These are phyloP conservation scores for Megatriorchis doriae DNA, from an alignment of 2,113 vertebrate species.

Conservation along the genomic window DNA sequence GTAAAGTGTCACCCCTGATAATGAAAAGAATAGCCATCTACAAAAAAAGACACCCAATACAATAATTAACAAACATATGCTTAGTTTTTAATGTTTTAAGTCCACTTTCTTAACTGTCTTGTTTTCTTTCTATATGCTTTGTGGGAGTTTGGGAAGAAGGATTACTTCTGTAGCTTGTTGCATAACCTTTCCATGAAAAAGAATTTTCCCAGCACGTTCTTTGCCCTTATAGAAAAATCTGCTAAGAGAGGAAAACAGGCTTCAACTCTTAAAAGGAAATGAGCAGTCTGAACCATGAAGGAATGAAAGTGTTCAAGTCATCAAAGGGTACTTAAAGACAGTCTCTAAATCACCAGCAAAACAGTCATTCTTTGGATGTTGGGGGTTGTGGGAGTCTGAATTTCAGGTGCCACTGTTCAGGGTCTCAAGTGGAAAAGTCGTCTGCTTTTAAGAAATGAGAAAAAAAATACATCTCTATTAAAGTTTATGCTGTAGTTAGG, in stretches of 20 bases:
- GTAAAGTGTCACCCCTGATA: not conserved
- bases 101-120: not conserved
- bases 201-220: not conserved
- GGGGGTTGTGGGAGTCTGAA: not conserved
- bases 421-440: not conserved
- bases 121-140: not conserved
- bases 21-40: not conserved
- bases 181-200: not conserved
- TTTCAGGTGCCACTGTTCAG: not conserved
- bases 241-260: not conserved
- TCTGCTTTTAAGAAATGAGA: not conserved
- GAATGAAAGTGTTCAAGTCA: not conserved
- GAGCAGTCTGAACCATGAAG: not conserved
- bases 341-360: slow-evolving; percentile 5
- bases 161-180: not conserved
- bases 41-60: not conserved
- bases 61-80: not conserved
- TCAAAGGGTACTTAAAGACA: slow-evolving; percentile 15
- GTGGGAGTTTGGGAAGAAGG: not conserved
- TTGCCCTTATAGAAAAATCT: not conserved
- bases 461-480: not conserved
- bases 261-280: slow-evolving; percentile 2
- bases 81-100: not conserved
- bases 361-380: not conserved
- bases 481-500: not conserved